Evolutionary conservation across 2,888 invertebrate genomes (phyloP), one percentile per base, ranked within the genome.

Genomic region (Trachelus troglodyta): DNA sequence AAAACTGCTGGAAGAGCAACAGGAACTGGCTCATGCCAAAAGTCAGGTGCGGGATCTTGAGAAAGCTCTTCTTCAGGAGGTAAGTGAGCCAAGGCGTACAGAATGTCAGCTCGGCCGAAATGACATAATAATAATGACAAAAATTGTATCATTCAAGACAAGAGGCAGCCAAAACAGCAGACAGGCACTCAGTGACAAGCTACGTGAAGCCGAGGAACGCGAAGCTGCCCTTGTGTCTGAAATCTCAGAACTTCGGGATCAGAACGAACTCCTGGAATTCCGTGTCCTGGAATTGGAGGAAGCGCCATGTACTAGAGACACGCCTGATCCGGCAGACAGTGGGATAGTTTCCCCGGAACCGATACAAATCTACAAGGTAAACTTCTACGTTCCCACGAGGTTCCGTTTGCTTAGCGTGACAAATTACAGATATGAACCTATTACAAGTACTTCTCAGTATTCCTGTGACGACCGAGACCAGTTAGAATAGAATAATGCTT

Each of bases 251-350:
- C 93, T 96, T 87, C 93, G 95, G 85, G 96, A 96, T 90, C 96
- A 96, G 90, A 95, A 96, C 90, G 96, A 96, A 91, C 93, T 96
- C 83, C 93, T 96, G 89, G 96, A 96, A 92, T 96, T 96, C 93
- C 93, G 96, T 75, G 93, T 96, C 84, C 92, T 96, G 83, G 96
- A 96, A 92, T 92, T 96, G 85, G 96, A 96, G 90, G 96, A 95
- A 90, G 82, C 83, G 56, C 87, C 86, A 11, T 83, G 87, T 30
- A 81, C 81, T 1, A 82, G 87, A 31, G 88, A 87, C 6, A 88
- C 86, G 30, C 85, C 88, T 0, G 89, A 88, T 76, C 84, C 85
- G 6, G 86, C 87, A 23, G 88, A 88, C 82, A 88, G 88, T 74
- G 87, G 89, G 35, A 85, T 88, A 74, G 87, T 88, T 33, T 88